phyloP scores from a whole-genome alignment of 1,140 invertebrate species.

The Drosophila takahashii region DNA sequence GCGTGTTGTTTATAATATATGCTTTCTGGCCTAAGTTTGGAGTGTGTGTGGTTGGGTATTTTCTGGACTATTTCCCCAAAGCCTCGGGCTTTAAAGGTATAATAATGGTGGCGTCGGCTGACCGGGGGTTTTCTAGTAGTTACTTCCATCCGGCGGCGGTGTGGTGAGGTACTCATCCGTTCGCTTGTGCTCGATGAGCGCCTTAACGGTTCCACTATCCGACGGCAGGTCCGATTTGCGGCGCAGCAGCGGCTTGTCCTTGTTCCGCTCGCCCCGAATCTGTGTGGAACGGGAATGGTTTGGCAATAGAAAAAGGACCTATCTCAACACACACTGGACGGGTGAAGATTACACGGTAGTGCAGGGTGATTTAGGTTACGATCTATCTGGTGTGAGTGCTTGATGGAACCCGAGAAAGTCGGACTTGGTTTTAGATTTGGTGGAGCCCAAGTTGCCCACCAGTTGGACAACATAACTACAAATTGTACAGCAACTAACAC shows the following conservation, averaged over 20 bases:
- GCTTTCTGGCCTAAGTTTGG: constrained; percentile 20
- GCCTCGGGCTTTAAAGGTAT: neutral
- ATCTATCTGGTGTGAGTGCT: constrained; percentile 14
- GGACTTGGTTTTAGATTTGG: constrained; percentile 1
- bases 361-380: constrained; percentile 21
- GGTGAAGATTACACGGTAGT: constrained; percentile 21
- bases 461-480: constrained; percentile 6
- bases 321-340: constrained; percentile 22
- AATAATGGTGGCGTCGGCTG: neutral
- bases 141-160: constrained; percentile 89
- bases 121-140: constrained; percentile 47
- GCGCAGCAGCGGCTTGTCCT: constrained; percentile 94
- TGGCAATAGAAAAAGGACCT: constrained; percentile 47
- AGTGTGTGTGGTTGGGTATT: constrained; percentile 18
- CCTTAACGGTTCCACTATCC: constrained; percentile 94
- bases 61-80: constrained; percentile 2
- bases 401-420: neutral
- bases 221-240: constrained; percentile 97
- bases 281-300: constrained; percentile 60
- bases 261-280: constrained; percentile 86
- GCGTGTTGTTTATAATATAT: constrained; percentile 9
- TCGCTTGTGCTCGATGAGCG: constrained; percentile 95
- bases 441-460: constrained; percentile 7
- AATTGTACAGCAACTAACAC: constrained; percentile 13
- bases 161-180: constrained; percentile 93